Percentiles rank a stretch among this genome's conserved stretches.
phyloP scores from a whole-genome alignment of 1,140 invertebrate species.

The Bombus vancouverensis region DNA sequence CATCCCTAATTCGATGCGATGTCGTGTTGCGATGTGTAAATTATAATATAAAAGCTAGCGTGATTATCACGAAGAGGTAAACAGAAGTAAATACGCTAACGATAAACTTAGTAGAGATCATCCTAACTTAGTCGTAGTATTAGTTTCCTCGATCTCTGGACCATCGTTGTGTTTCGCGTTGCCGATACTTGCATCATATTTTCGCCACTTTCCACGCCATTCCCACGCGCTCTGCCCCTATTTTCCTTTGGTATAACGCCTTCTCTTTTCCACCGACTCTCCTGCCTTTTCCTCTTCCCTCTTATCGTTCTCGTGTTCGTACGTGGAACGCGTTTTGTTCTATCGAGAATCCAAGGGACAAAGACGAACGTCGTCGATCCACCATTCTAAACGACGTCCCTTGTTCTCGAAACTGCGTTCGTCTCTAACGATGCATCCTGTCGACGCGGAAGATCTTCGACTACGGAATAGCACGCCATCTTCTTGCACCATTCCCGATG shows the following conservation, averaged over 20 bases:
- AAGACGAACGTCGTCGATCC: neutral
- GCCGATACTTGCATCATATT: neutral
- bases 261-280: neutral
- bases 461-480: neutral
- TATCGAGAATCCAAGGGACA: neutral
- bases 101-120: constrained; percentile 46
- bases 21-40: constrained; percentile 59
- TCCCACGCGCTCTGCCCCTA: neutral
- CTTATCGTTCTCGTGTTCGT: neutral
- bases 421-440: neutral
- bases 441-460: neutral
- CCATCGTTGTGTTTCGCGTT: constrained; percentile 57
- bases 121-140: constrained; percentile 59
- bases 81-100: constrained; percentile 58
- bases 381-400: neutral
- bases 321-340: neutral
- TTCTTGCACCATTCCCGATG: neutral
- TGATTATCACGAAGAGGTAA: constrained; percentile 41
- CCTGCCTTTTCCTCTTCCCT: neutral
- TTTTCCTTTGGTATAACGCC: neutral
- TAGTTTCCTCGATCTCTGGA: constrained; percentile 74
- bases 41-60: constrained; percentile 59
- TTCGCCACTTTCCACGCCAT: no score
- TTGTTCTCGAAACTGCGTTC: no score
- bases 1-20: constrained; percentile 42